Evolutionary conservation across 1,140 invertebrate genomes (phyloP), one percentile per base, ranked within the genome.

Genomic region (Brachionus rubens): DNA sequence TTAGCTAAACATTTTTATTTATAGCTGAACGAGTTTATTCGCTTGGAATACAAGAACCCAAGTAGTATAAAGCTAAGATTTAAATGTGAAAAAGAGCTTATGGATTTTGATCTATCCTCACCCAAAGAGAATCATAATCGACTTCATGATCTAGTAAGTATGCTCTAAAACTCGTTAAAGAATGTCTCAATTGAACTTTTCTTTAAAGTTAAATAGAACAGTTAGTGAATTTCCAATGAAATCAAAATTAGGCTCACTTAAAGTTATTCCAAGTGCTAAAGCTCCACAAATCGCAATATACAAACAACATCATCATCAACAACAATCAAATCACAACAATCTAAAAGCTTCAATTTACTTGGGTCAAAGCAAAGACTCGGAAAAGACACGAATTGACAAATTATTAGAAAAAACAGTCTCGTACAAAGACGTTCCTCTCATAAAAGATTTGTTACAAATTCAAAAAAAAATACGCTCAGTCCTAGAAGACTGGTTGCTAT

Each of bases 271-370:
- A 14, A 72, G 41, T n/a, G 46, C 46, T 41, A 72, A 50, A 26
- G n/a, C 24, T 14, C 68, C 48, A 9, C 68, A 50, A 36, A 72
- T 48, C 24, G 7, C 19, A 46, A 43, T 4, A 4, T 65, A 65
- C 19, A 65, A 72, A 50, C 68, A 72, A 19, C 16, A 72, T 72
- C 68, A 72, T 36, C 46, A 48, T 24, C 68, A 72, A 28, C 68
- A 72, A 16, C 68, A 50, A 50, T n/a, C 26, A 28, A 47, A 19
- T 33, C 26, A n/a, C 16, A 16, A 40, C 10, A 40, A 43, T 30
- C 6, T 16, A 6, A 65, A 72, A 46, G 46, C 26, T 5, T 72
- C 68, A 16, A 30, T 72, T 12, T 72, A 19, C 10, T 7, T 50
- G 9, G 59, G 59, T 14, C 68, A 72, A 36, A 72, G 1, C 19